Conservation (phyloP, 2,888 invertebrate genomes). For the Laspeyria flexula region DNA sequence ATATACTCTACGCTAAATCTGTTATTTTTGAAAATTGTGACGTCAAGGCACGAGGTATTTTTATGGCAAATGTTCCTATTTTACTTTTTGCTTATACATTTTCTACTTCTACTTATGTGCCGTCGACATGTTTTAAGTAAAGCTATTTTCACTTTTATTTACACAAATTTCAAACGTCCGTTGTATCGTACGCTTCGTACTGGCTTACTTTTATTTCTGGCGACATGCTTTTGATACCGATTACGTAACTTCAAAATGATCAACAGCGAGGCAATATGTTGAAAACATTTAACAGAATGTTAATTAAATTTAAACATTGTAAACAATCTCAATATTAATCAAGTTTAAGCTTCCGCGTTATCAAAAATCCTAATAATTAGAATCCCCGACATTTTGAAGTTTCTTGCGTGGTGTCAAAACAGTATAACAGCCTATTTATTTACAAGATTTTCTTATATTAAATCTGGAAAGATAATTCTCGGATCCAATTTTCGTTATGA, state of each 20-base stretch:
- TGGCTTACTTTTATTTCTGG: constrained; percentile 58
- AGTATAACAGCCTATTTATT: constrained; percentile 28
- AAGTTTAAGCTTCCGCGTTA: neutral
- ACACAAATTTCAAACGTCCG: constrained; percentile 17
- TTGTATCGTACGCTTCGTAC: constrained; percentile 49
- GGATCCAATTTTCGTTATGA: constrained; percentile 10
- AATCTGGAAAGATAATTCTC: constrained; percentile 35
- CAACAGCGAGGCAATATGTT: neutral
- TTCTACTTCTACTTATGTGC: neutral
- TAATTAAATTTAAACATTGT: too few species aligned
- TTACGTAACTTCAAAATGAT: constrained; percentile 25
- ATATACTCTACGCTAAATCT: neutral
- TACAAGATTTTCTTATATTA: constrained; percentile 50
- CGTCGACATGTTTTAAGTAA: constrained; percentile 5
- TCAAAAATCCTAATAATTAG: neutral
- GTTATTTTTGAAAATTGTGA: neutral
- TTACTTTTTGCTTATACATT: neutral
- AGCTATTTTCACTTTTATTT: constrained; percentile 5
- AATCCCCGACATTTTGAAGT: constrained; percentile 30
- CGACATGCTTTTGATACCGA: constrained; percentile 54
- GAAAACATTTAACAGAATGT: neutral
- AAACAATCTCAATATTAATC: neutral
- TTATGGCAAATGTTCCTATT: too few species aligned
- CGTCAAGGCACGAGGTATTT: neutral
- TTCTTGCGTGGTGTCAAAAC: constrained; percentile 36